A percentile compares a stretch with the other conserved stretches of the same genome.
These are phyloP conservation scores for Prinia subflava DNA, from an alignment of 2,113 vertebrate genomes.

Conservation along the genomic window DNA sequence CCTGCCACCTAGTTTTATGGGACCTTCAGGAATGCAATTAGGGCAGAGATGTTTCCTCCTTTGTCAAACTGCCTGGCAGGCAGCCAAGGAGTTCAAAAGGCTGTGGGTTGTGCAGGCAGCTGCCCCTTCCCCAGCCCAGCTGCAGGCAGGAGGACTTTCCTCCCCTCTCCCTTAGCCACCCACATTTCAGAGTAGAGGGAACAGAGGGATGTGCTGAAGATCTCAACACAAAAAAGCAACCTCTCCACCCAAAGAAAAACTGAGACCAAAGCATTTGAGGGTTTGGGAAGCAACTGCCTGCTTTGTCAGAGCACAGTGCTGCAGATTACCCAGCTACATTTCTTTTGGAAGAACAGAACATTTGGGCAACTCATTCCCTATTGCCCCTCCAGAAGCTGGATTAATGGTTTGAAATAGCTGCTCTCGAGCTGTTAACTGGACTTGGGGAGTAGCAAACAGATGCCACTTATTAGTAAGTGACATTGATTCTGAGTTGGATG, in stretches of 20 bases:
- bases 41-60: not conserved
- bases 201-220: fast-evolving
- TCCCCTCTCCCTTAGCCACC: not conserved
- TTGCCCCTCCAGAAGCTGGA: not conserved
- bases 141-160: not conserved
- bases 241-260: not conserved
- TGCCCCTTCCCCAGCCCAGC: not conserved
- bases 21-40: constrained; percentile 59
- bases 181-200: not conserved
- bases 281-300: not conserved
- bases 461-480: not conserved
- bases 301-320: not conserved
- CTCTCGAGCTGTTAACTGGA: not conserved
- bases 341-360: not conserved
- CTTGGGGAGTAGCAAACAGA: not conserved
- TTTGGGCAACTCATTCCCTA: not conserved
- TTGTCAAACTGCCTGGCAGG: constrained; percentile 31
- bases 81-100: constrained; percentile 24
- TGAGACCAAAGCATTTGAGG: not conserved
- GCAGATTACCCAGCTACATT: not conserved
- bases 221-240: not conserved
- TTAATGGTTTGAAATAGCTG: not conserved
- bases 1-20: constrained; percentile 29
- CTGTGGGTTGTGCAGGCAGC: not conserved
- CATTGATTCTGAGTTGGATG: not conserved